Base-by-base conservation (phyloP, 2,113 vertebrate genomes). In the Dendrocopos noguchii region DNA sequence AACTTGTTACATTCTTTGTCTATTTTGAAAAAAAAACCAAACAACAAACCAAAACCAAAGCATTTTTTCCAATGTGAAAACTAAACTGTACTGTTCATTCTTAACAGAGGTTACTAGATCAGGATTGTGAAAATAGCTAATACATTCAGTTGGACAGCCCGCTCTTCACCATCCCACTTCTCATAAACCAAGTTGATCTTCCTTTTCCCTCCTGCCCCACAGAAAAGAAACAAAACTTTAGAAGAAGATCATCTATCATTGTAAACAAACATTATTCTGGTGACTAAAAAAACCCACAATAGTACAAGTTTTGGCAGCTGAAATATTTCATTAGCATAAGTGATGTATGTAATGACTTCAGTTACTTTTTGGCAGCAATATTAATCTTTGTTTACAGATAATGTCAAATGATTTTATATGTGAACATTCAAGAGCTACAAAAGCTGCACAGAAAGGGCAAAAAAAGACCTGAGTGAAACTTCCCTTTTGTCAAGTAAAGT, bases 141-240 rank as follows among this genome's bases (percentile, higher is more conserved):
- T 31, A 27, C 27, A 33, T 10, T 52, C 60, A 28, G 11, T 3
- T n/a, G 29, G 34, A 73, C 27, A 76, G 44, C 20, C 20, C 4
- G 68, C 10, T 33, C 17, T 87, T 87, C n/a, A 57, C 22, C 20
- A n/a, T 6, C 14, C 1, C 22, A 8, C 12, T 61, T 81, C 70
- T 84, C 53, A 42, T 67, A 91, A 80, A 74, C 9, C 27, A 67
- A 63, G 16, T 60, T 80, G 64, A 60, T 89, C 63, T 75, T 84
- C 34, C 14, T 78, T 78, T 27, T 46, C 16, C 64, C 24, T 50
- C 86, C 22, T 68, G 70, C 12, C 11, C 81, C 15, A 33, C 33
- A 50, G 74, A 75, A 73, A 80, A 90, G 13, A 84, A 82, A 42
- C 2, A 19, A 10, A 90, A 91, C 9, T 33, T 21, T 50, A 61